Conservation (phyloP, 2,888 invertebrate genomes). For the Aporophyla nigra region DNA sequence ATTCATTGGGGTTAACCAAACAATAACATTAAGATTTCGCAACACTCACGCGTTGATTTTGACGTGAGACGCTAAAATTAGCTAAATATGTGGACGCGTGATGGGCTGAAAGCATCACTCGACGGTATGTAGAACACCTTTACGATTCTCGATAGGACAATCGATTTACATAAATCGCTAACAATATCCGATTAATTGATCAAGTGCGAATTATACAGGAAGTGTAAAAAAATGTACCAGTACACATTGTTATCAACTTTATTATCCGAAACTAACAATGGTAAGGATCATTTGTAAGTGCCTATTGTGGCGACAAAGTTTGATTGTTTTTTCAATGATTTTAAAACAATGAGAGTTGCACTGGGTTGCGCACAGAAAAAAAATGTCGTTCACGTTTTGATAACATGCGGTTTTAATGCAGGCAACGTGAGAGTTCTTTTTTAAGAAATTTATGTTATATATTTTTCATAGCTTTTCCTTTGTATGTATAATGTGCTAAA, state of each 20-base stretch:
- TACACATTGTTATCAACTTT: slow-evolving; percentile 79
- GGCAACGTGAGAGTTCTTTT: slow-evolving; percentile 80
- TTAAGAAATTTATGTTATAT: slow-evolving; percentile 65
- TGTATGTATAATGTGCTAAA: slow-evolving; percentile 29
- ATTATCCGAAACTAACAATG: slow-evolving; percentile 85
- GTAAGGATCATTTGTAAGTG: slow-evolving; percentile 80
- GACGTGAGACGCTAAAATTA: slow-evolving; percentile 68
- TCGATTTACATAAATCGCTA: slow-evolving; percentile 66
- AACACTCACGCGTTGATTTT: slow-evolving; percentile 78
- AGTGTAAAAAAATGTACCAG: slow-evolving; percentile 79
- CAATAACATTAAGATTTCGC: slow-evolving; percentile 74
- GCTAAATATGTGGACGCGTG: slow-evolving; percentile 17
- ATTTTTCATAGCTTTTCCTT: slow-evolving; percentile 71
- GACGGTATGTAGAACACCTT: slow-evolving; percentile 58
- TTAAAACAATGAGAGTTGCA: slow-evolving; percentile 75
- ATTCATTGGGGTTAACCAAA: slow-evolving; percentile 65
- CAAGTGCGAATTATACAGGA: slow-evolving; percentile 80
- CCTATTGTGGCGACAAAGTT: slow-evolving; percentile 81
- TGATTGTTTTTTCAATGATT: slow-evolving; percentile 78
- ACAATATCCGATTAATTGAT: slow-evolving; percentile 63
- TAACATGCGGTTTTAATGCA: slow-evolving; percentile 72
- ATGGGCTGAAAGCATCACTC: slow-evolving; percentile 20
- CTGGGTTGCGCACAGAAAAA: slow-evolving; percentile 75
- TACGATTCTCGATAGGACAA: slow-evolving; percentile 55
- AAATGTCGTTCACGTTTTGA: slow-evolving; percentile 79